Base-by-base conservation (phyloP, 2,888 invertebrate species). In the Globia sparganii region DNA sequence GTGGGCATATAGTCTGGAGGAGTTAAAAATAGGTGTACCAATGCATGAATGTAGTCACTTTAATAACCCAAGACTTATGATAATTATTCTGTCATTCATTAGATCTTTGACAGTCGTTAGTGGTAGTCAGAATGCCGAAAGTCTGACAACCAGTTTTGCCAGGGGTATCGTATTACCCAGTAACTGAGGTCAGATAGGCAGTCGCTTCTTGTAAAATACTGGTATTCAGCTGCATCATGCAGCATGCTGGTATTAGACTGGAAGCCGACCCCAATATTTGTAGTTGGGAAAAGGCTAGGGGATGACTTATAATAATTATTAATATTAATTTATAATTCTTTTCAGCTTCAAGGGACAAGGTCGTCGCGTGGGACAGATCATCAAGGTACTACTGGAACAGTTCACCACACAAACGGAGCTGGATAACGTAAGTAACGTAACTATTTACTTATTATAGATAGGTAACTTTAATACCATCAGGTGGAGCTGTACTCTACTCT, bases 401-500 rank as follows among this genome's bases (percentile, higher is more conserved):
- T 95, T 96, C 86, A 94, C 94, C 0, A 92, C 94, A 0, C 92
- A 95, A 81, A 87, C 91, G 81, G 95, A 96, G 83, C 91, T 95
- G 2, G 92, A 96, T 73, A 92, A 95, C 92, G 96, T 97, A 91
- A 89, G 68, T 61, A 61, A 4, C 61, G 31, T 34, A 9, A 18
- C 59, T 34, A 11, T 21, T 25, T 34, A 34, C 4, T 21, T 11
- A 21, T 61, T 61, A 21, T 34, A 59, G 56, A 13, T 53, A 49
- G 3, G 8, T 11, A 53, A 56, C 13, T 56, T 56, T n/a, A 56
- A 28, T 1, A 2, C 8, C 31, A 58, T 18, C 8, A 59, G 1
- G 21, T 21, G 21, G 31, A 61, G 21, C 31, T 53, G 25, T 21
- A 8, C 21, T 56, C 9, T 56, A 56, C n/a, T 58, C 58, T 58